Evolutionary conservation across 2,888 invertebrate species (phyloP), one percentile per base, ranked within the genome.

Genomic region (Lasioglossum vierecki): DNA sequence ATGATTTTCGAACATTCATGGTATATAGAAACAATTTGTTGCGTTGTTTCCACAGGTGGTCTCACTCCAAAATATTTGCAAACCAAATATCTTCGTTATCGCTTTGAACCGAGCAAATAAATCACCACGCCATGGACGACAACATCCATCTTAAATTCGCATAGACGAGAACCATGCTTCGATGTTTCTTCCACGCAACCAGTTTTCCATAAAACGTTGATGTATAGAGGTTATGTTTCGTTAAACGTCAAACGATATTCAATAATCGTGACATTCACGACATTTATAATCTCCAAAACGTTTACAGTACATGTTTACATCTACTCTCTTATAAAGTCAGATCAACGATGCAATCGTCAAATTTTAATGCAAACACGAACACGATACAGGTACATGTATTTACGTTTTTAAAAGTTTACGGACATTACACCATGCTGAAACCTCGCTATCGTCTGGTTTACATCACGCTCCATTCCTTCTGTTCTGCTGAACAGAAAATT

Each of bases 221-320:
- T 15, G 4, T 18, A 1, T 41, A 22, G 73, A 84, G 84, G 84
- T 84, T 84, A 84, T 9, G n/a, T 66, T 8, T 44, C n/a, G 9
- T n/a, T 4, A 15, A 0, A 53, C 46, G 22, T 70, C 68, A 44
- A 18, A 63, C 8, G 15, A 11, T 35, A 13, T 49, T n/a, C 41
- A n/a, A 22, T 15, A 2, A 22, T 4, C 30, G 11, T 18, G 9
- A 26, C 4, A 13, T 39, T 63, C 46, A 11, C 18, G 9, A 26
- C 5, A 9, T 44, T 63, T 46, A 5, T 5, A 4, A 15, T 13
- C 4, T 26, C 49, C 0, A 35, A 6, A 13, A 35, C 72, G 75
- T 30, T 9, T 71, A 13, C 39, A 41, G 0, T 71, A 30, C 22
- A 53, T 30, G 2, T 53, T n/a, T 15, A 76, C 35, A 41, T 2